phyloP scores from a whole-genome alignment of 2,113 vertebrate genomes.

The Zingel zingel region DNA sequence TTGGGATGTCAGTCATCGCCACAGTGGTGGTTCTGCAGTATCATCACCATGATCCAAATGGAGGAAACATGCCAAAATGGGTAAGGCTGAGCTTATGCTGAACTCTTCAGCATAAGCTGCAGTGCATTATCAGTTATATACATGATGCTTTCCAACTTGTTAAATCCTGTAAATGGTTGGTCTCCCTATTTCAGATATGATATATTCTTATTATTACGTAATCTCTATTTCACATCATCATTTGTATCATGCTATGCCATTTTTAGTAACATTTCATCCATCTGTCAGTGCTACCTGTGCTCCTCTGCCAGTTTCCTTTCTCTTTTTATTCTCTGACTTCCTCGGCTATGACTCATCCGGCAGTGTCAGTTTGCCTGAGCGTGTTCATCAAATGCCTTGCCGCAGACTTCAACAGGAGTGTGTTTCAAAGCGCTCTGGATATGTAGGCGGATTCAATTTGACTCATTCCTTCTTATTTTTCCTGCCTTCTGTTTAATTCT shows the following conservation, averaged over 20 bases:
- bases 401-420: constrained; percentile 62
- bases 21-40: constrained; percentile 88
- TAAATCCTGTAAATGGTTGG: not conserved
- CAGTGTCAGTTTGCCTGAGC: constrained; percentile 61
- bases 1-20: constrained; percentile 87
- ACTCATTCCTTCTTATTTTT: constrained; percentile 42
- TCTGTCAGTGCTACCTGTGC: constrained; percentile 38
- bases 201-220: not conserved
- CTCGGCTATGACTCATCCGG: constrained; percentile 63
- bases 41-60: constrained; percentile 88
- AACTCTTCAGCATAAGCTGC: constrained; percentile 5
- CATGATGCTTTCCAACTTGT: not conserved
- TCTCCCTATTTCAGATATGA: not conserved
- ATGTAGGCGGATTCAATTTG: constrained; percentile 60
- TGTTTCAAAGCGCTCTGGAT: constrained; percentile 66
- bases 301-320: constrained; percentile 35
- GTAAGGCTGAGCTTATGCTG: constrained; percentile 73
- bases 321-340: constrained; percentile 41
- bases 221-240: constrained; percentile 6
- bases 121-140: not conserved
- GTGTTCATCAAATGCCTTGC: constrained; percentile 63
- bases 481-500: constrained; percentile 16
- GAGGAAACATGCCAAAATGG: constrained; percentile 88
- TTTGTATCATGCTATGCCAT: constrained; percentile 17
- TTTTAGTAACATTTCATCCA: constrained; percentile 23